phyloP scores from a whole-genome alignment of 2,797 vertebrate genomes.

The Pangasius sanitwongsei region DNA sequence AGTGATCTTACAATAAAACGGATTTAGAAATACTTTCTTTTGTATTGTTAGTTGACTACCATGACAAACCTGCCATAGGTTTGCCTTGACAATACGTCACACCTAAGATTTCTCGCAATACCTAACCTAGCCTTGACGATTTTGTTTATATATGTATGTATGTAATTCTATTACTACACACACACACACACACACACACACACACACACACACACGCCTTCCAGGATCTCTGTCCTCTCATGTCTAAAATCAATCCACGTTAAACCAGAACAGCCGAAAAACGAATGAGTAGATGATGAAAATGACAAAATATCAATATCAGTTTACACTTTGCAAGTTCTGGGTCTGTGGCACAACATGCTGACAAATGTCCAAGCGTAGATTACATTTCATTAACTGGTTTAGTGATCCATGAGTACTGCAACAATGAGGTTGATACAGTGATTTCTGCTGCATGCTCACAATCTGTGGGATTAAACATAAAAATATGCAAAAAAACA shows the following conservation, averaged over 20 bases:
- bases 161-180: background rate
- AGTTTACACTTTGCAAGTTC: background rate
- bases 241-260: background rate
- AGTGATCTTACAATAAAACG: background rate
- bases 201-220: no score
- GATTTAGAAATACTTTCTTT: background rate
- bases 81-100: background rate
- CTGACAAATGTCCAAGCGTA: background rate
- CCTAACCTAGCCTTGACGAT: background rate
- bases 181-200: background rate
- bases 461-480: background rate
- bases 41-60: background rate
- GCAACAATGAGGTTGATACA: background rate
- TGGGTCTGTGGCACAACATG: background rate
- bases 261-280: background rate
- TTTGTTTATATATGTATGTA: background rate
- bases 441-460: background rate
- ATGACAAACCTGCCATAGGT: background rate
- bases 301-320: background rate
- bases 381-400: constrained; percentile 15
- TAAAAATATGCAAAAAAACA: no score
- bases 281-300: background rate
- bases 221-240: background rate
- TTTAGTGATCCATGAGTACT: constrained; percentile 6
- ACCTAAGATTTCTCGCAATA: background rate